Percentiles rank a stretch among this genome's conserved stretches.
phyloP scores from a whole-genome alignment of 1,140 invertebrate genomes.

The Laodelphax striatellus region DNA sequence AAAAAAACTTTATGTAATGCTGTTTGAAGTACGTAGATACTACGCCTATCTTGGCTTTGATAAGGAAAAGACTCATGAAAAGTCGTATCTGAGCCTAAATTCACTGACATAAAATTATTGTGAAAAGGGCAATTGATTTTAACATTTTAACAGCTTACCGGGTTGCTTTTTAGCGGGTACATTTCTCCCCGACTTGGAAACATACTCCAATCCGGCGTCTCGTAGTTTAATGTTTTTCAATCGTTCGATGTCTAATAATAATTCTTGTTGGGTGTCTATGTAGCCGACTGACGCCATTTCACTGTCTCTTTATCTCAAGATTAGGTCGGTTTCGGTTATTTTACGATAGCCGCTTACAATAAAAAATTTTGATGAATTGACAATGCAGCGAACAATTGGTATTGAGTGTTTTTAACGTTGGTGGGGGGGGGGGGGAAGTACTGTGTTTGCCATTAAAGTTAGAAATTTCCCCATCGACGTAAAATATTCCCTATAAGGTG shows the following conservation, averaged over 20 bases:
- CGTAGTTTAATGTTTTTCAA: conserved; percentile 31
- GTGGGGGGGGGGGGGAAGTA: not conserved
- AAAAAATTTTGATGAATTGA: not conserved
- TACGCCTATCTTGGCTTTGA: not conserved
- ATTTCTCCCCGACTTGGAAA: conserved; percentile 34
- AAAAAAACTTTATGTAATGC: not conserved
- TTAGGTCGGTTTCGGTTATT: not conserved
- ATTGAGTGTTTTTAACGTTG: too few relatives aligned
- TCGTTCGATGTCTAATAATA: conserved; percentile 4
- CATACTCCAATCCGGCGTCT: conserved; percentile 33
- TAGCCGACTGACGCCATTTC: conserved; percentile 12
- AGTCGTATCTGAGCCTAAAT: not conserved
- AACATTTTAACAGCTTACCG: conserved; percentile 26
- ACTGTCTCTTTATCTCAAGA: conserved; percentile 5
- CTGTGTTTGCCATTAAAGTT: not conserved
- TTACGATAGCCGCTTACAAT: not conserved
- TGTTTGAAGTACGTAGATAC: not conserved
- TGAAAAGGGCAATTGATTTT: not conserved
- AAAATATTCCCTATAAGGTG: not conserved
- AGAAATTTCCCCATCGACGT: not conserved
- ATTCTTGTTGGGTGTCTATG: not conserved
- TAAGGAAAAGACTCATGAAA: not conserved
- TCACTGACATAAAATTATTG: not conserved
- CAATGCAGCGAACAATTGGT: not conserved
- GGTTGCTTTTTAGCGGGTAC: conserved; percentile 35